A percentile compares a stretch with the other conserved stretches of the same genome.
phyloP scores from a whole-genome alignment of 2,113 vertebrate genomes.

The Ahaetulla prasina region DNA sequence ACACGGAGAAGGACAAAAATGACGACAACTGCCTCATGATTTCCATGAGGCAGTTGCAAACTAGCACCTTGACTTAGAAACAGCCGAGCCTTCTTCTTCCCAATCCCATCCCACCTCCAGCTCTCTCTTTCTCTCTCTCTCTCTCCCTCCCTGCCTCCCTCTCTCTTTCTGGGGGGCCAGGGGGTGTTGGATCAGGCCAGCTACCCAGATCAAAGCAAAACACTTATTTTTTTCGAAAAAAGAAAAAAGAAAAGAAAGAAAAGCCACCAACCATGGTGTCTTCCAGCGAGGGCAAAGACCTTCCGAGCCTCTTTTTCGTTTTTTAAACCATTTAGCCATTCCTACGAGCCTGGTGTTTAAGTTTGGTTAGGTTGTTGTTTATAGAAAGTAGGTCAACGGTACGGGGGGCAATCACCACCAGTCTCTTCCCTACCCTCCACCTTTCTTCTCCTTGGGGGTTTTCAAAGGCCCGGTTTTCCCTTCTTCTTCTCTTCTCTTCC shows the following conservation, averaged over 20 bases:
- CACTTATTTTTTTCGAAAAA: too few species aligned
- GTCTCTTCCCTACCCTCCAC: slow-evolving; percentile 47
- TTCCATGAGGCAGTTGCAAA: background rate
- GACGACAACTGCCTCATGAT: background rate
- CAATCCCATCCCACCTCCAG: background rate
- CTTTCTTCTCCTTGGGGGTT: slow-evolving; percentile 60
- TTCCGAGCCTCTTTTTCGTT: slow-evolving; percentile 56
- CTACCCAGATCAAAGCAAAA: slow-evolving; percentile 48
- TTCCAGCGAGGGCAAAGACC: slow-evolving; percentile 13
- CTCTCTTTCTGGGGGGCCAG: fast-evolving
- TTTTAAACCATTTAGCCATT: slow-evolving; percentile 61
- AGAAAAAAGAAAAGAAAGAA: too few species aligned
- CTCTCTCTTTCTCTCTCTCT: background rate
- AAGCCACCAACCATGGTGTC: slow-evolving; percentile 4
- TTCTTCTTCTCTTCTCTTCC: slow-evolving; percentile 43
- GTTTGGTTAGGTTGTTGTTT: slow-evolving; percentile 71
- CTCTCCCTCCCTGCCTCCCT: background rate
- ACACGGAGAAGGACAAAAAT: too few species aligned
- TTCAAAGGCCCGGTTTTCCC: slow-evolving; percentile 61
- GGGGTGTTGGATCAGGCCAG: background rate
- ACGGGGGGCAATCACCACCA: slow-evolving; percentile 47
- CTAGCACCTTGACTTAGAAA: background rate
- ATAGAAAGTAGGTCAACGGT: slow-evolving; percentile 56
- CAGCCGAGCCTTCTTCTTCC: background rate
- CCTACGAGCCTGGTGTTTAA: slow-evolving; percentile 36